Base-by-base conservation (phyloP, 2,888 invertebrate species). In the Ochropleura plecta region DNA sequence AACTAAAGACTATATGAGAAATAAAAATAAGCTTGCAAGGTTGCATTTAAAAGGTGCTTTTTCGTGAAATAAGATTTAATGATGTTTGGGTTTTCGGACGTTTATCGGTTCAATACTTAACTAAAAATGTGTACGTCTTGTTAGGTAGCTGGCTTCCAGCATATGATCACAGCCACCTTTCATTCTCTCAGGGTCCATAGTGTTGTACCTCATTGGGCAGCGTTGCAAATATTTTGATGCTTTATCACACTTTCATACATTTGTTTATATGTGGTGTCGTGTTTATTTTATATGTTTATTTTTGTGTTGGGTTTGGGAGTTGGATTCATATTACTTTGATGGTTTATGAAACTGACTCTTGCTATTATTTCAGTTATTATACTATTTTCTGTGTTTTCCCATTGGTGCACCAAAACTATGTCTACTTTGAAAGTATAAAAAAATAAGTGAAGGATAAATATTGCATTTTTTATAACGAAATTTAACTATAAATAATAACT, bases 181-280 rank as follows among this genome's bases (percentile, higher is more conserved):
- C 73, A 76, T 71, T 68, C 66, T 60, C 49, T 74, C 57, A 63
- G 46, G 12, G 30, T 68, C 16, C 66, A 72, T 62, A 70, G 14
- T 71, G 20, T 74, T 57, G 40, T 65, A 46, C 10, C 53, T 71
- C 76, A 81, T 82, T 16, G 63, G 84, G 84, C 84, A 84, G 84
- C 84, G 84, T 84, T 57, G 84, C 84, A 84, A 84, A 78, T 16
- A 44, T 55, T 20, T 66, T 53, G 30, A 42, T 65, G 82, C 82
- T 81, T 76, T 49, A 16, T 78, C 60, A 68, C 60, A 73, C 42
- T 40, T 40, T 53, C 72, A 74, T 81, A 65, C 57, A 72, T 68
- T 48, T 67, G 14, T 48, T 70, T 55, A 65, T 84, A 55, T 73
- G 60, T 79, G 44, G 59, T 79, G 57, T 72, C 16, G 59, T 71